Conservation (phyloP, 2,113 vertebrate species). For the Rhadina sibilatrix region DNA sequence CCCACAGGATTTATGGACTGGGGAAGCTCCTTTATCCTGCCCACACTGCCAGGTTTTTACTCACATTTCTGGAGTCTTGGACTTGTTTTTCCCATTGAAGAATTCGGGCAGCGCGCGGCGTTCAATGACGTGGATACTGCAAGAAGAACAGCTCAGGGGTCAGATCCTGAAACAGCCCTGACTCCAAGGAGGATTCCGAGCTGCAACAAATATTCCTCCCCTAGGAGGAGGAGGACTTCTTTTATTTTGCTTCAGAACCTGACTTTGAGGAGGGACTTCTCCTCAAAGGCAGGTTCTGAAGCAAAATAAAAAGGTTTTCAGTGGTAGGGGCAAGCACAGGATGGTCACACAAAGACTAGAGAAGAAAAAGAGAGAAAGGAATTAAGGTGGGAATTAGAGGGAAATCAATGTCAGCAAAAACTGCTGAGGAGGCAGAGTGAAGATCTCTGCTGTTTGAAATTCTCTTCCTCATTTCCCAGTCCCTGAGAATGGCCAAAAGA, state of each 20-base stretch:
- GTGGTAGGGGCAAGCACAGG: background rate
- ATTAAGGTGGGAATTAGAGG: background rate
- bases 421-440: background rate
- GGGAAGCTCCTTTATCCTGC: background rate
- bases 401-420: background rate
- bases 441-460: background rate
- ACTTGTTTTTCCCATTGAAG: constrained; percentile 97
- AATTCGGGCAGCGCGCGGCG: constrained; percentile 92
- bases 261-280: no score
- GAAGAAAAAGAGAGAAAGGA: background rate
- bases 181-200: background rate
- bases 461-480: background rate
- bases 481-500: background rate
- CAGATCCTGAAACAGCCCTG: background rate
- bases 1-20: no score
- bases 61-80: constrained; percentile 98
- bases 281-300: background rate
- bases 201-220: background rate
- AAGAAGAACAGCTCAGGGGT: background rate
- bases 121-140: constrained; percentile 94
- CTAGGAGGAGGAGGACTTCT: no score
- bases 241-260: no score
- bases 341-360: no score
- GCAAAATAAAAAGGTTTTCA: background rate
- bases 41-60: background rate